Evolutionary conservation across 1,140 invertebrate species (phyloP).

Genomic region (Cephus cinctus): DNA sequence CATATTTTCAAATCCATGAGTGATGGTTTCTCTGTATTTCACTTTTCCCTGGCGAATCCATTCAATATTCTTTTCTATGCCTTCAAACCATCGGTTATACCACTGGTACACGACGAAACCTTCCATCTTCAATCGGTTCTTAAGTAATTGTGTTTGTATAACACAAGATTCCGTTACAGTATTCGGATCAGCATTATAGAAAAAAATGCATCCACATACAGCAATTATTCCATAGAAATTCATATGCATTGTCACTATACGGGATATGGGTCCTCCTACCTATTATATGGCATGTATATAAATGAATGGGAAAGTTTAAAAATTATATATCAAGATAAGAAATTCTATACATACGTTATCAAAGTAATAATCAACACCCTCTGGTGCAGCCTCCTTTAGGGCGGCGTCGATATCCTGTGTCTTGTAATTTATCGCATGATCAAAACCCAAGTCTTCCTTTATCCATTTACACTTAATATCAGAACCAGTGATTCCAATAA

Average conservation of each 20-base stretch:
- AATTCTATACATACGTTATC: slow-evolving; percentile 53
- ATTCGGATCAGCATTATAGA: slow-evolving; percentile 41
- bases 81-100: slow-evolving; percentile 60
- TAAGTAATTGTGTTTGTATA: slow-evolving; percentile 37
- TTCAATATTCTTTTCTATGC: slow-evolving; percentile 59
- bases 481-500: slow-evolving; percentile 62
- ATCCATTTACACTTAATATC: slow-evolving; percentile 66
- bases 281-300: slow-evolving; percentile 17
- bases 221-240: slow-evolving; percentile 44
- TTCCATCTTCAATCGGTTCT: slow-evolving; percentile 63
- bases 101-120: slow-evolving; percentile 65
- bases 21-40: slow-evolving; percentile 64
- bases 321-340: neutral
- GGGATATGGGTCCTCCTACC: slow-evolving; percentile 52
- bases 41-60: slow-evolving; percentile 68
- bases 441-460: slow-evolving; percentile 61
- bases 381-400: slow-evolving; percentile 53
- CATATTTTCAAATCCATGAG: slow-evolving; percentile 70
- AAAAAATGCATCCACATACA: slow-evolving; percentile 51
- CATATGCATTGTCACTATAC: slow-evolving; percentile 46
- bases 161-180: slow-evolving; percentile 30
- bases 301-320: neutral
- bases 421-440: slow-evolving; percentile 66
- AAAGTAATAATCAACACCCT: slow-evolving; percentile 60
- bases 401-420: slow-evolving; percentile 53